phyloP scores from a whole-genome alignment of 2,797 vertebrate genomes.

The Anguilla marmorata region DNA sequence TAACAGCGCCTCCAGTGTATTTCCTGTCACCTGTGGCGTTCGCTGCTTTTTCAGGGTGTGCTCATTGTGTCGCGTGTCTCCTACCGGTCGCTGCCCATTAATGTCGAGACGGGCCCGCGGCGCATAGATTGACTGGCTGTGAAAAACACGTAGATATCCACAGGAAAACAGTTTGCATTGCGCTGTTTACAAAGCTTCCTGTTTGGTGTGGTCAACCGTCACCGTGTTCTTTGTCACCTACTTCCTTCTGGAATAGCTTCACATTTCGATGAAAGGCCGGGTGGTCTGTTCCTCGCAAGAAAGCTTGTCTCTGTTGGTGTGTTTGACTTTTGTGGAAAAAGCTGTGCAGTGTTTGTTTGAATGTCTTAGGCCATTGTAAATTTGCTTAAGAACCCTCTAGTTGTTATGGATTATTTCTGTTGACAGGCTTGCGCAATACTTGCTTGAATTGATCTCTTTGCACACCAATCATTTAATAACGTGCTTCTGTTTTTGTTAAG shows the following conservation, averaged over 20 bases:
- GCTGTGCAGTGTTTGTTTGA: neutral
- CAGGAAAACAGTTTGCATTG: neutral
- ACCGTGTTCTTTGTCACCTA: neutral
- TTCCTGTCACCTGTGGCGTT: neutral
- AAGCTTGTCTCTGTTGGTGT: neutral
- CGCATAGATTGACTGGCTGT: neutral
- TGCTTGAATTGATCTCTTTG: constrained; percentile 5
- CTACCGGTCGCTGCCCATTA: neutral
- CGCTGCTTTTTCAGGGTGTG: neutral
- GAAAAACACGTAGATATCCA: neutral
- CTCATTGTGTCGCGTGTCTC: neutral
- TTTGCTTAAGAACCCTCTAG: constrained; percentile 7
- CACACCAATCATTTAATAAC: neutral
- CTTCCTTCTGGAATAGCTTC: neutral
- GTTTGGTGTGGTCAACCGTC: neutral
- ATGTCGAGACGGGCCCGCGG: neutral
- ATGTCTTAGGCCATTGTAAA: neutral
- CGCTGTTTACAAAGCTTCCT: neutral
- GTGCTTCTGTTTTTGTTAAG: neutral
- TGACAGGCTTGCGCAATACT: neutral
- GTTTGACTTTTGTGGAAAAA: neutral
- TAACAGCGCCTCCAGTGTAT: neutral
- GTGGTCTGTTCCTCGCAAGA: neutral
- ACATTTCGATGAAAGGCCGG: neutral
- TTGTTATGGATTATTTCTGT: constrained; percentile 7